Evolutionary conservation across 2,888 invertebrate species (phyloP), one percentile per base, ranked within the genome.

Genomic region (Smittia sp.): DNA sequence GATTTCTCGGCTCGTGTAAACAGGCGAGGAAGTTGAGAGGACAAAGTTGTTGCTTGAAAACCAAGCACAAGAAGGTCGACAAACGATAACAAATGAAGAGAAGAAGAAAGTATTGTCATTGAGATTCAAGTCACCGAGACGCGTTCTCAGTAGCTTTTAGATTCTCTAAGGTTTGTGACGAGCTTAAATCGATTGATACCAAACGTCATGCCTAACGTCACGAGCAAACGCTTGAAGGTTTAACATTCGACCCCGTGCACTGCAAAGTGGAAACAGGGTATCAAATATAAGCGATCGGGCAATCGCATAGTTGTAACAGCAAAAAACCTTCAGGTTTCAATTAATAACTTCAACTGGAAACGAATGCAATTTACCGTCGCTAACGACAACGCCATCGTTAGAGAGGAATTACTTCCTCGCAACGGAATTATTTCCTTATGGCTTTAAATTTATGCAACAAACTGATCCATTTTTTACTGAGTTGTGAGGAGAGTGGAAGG

Each of bases 91-190:
- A 46, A 13, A 6, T 6, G 3, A 46, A 11, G 11, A 11, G n/a
- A 46, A 46, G 15, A 46, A 32, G 32, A 32, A 32, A 32, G 32
- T 6, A 46, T 63, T 63, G 63, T 63, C 63, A 63, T 63, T 63
- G 15, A 63, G 27, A 63, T 63, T 63, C 63, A 63, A 27, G 63
- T n/a, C 63, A 25, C 24, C 25, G 27, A 24, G 4, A 27, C 63
- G n/a, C n/a, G 13, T 27, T 13, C n/a, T 27, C 9, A 22, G 63
- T 63, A 25, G 25, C 63, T 25, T 63, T 63, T 27, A 27, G 58
- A 58, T 58, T 58, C 18, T 18, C 58, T 20, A 6, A 6, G 13
- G 58, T 9, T 58, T 58, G 15, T 7, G 58, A 18, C 58, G 9
- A 9, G 58, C 9, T 18, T 13, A 52, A 18, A 13, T 15, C 15